Evolutionary conservation across 2,797 vertebrate species (phyloP).

Genomic region (Anisognathus igniventris): DNA sequence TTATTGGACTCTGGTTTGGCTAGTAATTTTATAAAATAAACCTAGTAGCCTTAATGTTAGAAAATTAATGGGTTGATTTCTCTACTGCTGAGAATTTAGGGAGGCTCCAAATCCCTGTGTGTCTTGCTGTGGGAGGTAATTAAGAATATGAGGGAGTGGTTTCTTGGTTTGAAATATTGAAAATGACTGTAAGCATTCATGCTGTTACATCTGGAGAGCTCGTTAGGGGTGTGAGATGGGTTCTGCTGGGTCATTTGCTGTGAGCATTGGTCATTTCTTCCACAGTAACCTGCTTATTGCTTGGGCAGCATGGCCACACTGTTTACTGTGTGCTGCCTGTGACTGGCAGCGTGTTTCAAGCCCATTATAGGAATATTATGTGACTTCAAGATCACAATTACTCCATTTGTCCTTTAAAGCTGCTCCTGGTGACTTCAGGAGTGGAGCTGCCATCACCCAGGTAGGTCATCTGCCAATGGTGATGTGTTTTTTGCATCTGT

Average conservation of each 20-base stretch:
- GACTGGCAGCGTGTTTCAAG: neutral
- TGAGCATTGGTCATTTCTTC: neutral
- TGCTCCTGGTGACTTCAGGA: neutral
- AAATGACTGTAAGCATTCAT: neutral
- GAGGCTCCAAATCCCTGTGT: neutral
- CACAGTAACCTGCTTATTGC: neutral
- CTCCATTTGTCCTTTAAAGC: neutral
- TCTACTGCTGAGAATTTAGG: neutral
- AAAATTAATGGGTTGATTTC: conserved; percentile 8
- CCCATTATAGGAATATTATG: neutral
- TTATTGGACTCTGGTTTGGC: neutral
- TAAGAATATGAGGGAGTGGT: neutral
- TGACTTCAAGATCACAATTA: neutral
- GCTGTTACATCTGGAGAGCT: neutral
- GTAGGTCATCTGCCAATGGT: neutral
- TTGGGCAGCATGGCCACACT: neutral
- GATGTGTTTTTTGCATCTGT: fast-evolving
- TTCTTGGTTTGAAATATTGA: neutral
- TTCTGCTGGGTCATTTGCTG: neutral
- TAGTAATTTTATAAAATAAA: conserved; percentile 1
- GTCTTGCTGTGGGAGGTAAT: neutral
- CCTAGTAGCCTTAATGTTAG: neutral
- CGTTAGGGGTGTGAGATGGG: neutral
- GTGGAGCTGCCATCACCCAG: neutral
- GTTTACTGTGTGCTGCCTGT: neutral